Evolutionary conservation across 1,140 invertebrate species (phyloP).

Genomic region (Chironomus striatipennis): DNA sequence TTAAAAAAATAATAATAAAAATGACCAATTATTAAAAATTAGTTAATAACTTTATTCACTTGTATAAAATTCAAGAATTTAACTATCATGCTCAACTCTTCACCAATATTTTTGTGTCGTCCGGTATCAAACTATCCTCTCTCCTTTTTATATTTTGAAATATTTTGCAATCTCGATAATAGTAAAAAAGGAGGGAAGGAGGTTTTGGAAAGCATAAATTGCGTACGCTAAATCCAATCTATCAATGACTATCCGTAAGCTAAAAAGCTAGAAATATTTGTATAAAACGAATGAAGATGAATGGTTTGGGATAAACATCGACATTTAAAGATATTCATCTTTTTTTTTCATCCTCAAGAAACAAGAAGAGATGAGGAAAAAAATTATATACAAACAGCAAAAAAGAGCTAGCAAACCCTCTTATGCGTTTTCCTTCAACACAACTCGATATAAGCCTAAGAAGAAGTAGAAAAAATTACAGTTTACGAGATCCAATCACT

Average conservation of each 20-base stretch:
- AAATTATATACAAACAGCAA: not conserved
- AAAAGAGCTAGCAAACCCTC: not conserved
- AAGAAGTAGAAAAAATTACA: not conserved
- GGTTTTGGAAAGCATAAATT: not conserved
- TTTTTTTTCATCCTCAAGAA: not conserved
- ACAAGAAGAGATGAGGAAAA: no score
- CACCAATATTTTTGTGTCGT: no score
- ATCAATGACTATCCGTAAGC: slow-evolving; percentile 12
- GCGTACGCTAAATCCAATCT: slow-evolving; percentile 11
- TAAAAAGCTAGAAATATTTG: slow-evolving; percentile 14
- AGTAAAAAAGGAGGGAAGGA: not conserved
- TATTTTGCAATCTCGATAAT: not conserved
- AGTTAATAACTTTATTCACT: no score
- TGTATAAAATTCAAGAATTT: no score
- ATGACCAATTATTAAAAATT: no score
- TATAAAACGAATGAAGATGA: slow-evolving; percentile 14
- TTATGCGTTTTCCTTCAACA: not conserved
- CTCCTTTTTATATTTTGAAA: not conserved
- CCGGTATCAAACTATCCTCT: no score
- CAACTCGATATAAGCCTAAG: no score
- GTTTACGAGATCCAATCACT: not conserved
- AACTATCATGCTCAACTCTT: no score
- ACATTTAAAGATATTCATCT: slow-evolving; percentile 14
- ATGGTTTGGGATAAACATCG: slow-evolving; percentile 12
- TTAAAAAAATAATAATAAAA: no score